Evolutionary conservation across 2,113 vertebrate species (phyloP).

Genomic region (Corythaeola cristata): DNA sequence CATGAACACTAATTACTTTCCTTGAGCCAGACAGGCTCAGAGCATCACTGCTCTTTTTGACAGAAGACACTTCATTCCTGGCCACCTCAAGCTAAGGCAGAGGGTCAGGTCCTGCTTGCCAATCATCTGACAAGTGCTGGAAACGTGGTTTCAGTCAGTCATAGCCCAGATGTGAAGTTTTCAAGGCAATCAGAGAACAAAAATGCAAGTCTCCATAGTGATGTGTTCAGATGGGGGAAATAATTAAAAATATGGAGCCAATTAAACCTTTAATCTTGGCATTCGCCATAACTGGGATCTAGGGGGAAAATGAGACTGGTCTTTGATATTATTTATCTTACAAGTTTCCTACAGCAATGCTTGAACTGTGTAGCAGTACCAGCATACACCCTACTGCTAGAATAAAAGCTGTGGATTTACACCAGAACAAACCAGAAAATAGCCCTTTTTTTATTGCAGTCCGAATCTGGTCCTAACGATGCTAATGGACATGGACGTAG

Average conservation of each 20-base stretch:
- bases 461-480: rapidly evolving
- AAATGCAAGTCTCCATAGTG: too few relatives aligned
- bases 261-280: not conserved
- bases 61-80: not conserved
- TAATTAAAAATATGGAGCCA: not conserved
- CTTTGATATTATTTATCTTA: not conserved
- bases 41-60: not conserved
- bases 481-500: too few relatives aligned
- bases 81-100: not conserved
- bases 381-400: not conserved
- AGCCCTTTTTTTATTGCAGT: not conserved
- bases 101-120: not conserved
- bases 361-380: not conserved
- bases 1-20: not conserved
- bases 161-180: not conserved
- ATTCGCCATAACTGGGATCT: not conserved
- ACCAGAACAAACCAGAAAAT: not conserved
- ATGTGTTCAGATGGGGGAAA: not conserved
- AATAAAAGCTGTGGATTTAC: not conserved
- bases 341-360: not conserved
- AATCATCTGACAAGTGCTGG: not conserved
- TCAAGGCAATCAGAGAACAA: not conserved
- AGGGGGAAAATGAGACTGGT: not conserved
- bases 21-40: not conserved
- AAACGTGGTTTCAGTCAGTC: not conserved